These are phyloP conservation scores for Clupea harengus DNA, from an alignment of 2,113 vertebrate species.

Conservation along the genomic window DNA sequence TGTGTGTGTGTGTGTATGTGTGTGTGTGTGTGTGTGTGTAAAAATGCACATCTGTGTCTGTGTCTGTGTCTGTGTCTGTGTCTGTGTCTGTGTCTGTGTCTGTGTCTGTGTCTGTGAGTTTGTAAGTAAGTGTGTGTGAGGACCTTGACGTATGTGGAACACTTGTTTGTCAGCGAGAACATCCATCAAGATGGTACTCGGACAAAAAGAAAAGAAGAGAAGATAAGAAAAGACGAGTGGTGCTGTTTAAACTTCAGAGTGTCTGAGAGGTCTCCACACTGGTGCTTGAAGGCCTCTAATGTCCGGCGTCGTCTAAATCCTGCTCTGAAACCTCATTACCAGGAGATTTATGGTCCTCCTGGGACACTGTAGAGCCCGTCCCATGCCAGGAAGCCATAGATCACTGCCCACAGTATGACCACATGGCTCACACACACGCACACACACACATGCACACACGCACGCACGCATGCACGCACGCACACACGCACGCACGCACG, in stretches of 20 bases:
- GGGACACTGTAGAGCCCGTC: constrained; percentile 56
- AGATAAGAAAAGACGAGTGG: not conserved
- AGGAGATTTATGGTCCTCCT: constrained; percentile 62
- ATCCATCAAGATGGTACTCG: not conserved
- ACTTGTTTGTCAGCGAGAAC: not conserved
- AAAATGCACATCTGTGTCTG: too few relatives aligned
- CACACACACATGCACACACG: constrained; percentile 36
- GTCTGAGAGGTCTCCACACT: not conserved
- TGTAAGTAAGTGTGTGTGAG: not conserved
- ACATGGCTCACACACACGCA: constrained; percentile 49
- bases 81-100: not conserved
- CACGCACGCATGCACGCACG: not conserved
- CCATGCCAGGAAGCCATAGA: constrained; percentile 41
- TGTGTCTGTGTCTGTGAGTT: not conserved
- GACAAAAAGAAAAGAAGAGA: not conserved
- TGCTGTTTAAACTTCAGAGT: constrained; percentile 5
- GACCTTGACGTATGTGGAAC: not conserved
- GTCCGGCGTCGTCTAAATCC: constrained; percentile 6
- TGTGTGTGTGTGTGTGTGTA: constrained; percentile 11
- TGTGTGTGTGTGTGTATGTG: constrained; percentile 19
- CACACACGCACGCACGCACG: too few relatives aligned
- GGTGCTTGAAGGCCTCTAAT: not conserved
- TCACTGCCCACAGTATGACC: constrained; percentile 51
- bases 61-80: constrained; percentile 28
- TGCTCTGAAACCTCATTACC: constrained; percentile 63